Base-by-base conservation (phyloP, 30 jellyfish, hydroid and myxozoan species). In the Pseudorhiza aurosa region DNA sequence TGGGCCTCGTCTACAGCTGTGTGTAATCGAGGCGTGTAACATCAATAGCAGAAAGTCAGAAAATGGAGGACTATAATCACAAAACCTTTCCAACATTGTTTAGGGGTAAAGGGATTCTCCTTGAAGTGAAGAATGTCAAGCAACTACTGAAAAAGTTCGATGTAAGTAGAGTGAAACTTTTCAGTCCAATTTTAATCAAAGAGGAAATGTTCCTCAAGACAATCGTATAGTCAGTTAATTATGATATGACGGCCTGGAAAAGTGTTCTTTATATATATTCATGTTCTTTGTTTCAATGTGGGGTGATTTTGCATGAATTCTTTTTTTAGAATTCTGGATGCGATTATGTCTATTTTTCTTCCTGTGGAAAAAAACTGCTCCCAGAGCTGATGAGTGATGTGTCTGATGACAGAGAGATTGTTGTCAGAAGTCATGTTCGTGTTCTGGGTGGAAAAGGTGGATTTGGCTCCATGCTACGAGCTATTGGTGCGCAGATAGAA, bases 361-460 rank as follows among this genome's bases (percentile, higher is more conserved):
- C 4, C 83, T 57, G 72, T 83, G 95, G 95, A 21, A 83, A 62
- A n/a, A 42, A 35, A 50, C 25, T 82, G 40, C 45, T 29, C 19
- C 51, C 77, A 51, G 59, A 7, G 14, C 24, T 1, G 4, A 7
- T 25, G 39, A 31, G 17, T 21, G 75, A 43, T 15, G 68, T 21
- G 11, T 14, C 3, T 17, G 12, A 17, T 14, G 62, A 17, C 17
- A 2, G 21, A 11, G 65, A 58, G 36, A 25, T 0, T 17, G 1
- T 9, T 44, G 0, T 88, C 32, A 58, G 83, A 31, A 18, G 73
- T 26, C 85, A 83, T 35, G 15, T 36, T 29, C 85, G 96, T 22
- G 53, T 94, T 10, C 40, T 39, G 11, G 99, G 99, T 4, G 99
- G 99, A 14, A 94, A 94, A 74, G 99, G 99, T 19, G 99, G 99